Evolutionary conservation across 2,797 vertebrate genomes (phyloP).

Genomic region (Diplodus sargus): DNA sequence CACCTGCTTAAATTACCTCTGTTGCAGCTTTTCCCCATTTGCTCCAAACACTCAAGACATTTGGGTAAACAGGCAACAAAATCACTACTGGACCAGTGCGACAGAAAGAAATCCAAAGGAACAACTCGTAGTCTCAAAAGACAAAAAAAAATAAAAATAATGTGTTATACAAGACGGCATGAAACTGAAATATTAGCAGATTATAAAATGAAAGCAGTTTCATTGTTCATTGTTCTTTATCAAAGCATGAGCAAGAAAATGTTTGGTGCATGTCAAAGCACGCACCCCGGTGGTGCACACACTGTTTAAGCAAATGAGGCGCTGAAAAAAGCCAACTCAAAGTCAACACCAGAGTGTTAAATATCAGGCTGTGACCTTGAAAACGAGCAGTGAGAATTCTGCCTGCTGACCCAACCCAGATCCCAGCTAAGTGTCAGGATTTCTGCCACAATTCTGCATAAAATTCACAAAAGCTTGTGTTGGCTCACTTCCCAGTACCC

Average conservation of each 20-base stretch:
- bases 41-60: background rate
- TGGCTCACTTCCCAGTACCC: slow-evolving; percentile 82
- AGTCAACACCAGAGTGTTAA: slow-evolving; percentile 18
- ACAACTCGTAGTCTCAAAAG: slow-evolving; percentile 11
- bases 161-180: background rate
- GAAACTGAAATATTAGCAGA: slow-evolving; percentile 10
- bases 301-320: slow-evolving; percentile 25
- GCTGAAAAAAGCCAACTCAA: slow-evolving; percentile 27
- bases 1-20: background rate
- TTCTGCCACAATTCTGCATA: slow-evolving; percentile 74
- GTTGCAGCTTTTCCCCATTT: background rate
- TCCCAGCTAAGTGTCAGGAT: slow-evolving; percentile 75
- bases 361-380: slow-evolving; percentile 67
- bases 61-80: slow-evolving; percentile 18
- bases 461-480: slow-evolving; percentile 77
- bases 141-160: background rate
- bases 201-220: slow-evolving; percentile 14
- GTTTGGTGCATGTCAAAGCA: slow-evolving; percentile 1
- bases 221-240: slow-evolving; percentile 22
- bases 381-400: slow-evolving; percentile 68
- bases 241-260: background rate
- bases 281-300: no score
- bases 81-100: background rate
- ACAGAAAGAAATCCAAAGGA: slow-evolving; percentile 2
- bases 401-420: slow-evolving; percentile 69